Conservation (phyloP, 2,113 vertebrate genomes). For the Dissostichus mawsoni region DNA sequence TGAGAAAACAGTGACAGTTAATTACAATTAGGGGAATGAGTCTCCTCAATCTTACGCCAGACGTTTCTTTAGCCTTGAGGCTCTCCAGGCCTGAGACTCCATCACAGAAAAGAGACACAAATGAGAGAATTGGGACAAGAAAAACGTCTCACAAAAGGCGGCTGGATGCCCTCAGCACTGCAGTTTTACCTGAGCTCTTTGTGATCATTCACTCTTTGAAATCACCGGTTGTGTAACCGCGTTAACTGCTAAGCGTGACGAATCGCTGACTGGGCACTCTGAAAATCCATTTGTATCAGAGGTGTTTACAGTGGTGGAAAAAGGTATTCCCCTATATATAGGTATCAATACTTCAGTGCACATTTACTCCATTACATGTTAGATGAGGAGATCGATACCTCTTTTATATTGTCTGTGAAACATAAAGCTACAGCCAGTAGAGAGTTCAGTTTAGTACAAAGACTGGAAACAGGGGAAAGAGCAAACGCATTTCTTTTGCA, state of each 20-base stretch:
- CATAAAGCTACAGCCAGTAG: not conserved
- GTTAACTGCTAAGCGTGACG: slow-evolving; percentile 27
- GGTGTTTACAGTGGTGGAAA: slow-evolving; percentile 23
- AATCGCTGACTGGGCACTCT: not conserved
- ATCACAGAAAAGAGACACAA: slow-evolving; percentile 64
- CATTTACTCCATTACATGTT: not conserved
- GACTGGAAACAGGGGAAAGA: not conserved
- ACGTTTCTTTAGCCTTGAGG: slow-evolving; percentile 49
- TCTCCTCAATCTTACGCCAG: slow-evolving; percentile 51
- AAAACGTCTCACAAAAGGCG: slow-evolving; percentile 56
- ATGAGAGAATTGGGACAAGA: slow-evolving; percentile 63
- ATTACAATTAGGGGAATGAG: slow-evolving; percentile 70
- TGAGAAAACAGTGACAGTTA: slow-evolving; percentile 57
- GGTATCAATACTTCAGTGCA: not conserved
- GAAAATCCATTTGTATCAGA: slow-evolving; percentile 7
- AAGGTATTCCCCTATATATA: not conserved
- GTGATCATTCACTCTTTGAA: slow-evolving; percentile 44
- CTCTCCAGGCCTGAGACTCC: slow-evolving; percentile 38
- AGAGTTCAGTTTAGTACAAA: not conserved
- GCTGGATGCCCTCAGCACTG: slow-evolving; percentile 49
- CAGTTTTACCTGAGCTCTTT: slow-evolving; percentile 41
- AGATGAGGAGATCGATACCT: not conserved
- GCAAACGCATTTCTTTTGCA: not conserved
- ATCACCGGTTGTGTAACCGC: slow-evolving; percentile 27
- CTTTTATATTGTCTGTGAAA: not conserved